Base-by-base conservation (phyloP, 2,797 vertebrate species). In the Poeciliopsis presidionis region DNA sequence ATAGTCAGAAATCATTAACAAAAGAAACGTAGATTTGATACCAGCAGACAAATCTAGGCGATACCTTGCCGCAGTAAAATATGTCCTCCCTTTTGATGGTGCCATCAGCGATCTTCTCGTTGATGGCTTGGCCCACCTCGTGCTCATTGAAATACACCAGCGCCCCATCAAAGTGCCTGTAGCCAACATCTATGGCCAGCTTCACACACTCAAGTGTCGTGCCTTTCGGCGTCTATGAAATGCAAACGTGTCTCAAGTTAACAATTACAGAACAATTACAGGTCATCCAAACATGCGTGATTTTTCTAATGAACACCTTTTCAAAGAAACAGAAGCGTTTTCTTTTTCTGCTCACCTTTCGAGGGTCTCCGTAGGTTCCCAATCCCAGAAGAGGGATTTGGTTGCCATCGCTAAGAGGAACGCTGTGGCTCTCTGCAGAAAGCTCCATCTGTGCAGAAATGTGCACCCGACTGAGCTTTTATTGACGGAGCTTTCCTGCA, bases 51-150 rank as follows among this genome's bases (percentile, higher is more conserved):
- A 72, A 25, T 5, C 0, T 47, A 47, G 69, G 13, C 41, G 20
- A 76, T 79, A 99, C 98, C 96, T 99, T 99, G 78, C 98, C 97
- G 7, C 97, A 99, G 90, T 98, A 99, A 92, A 97, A 99, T 77
- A 99, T 96, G 73, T 99, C 97, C 81, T 99, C 96, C 87, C 97
- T 89, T 83, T 77, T 96, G 53, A 99, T 94, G 0, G 92, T 97
- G 75, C 97, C 97, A 84, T 99, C 97, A 3, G 95, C 94, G 30
- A 99, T 97, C 94, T 98, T 98, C 76, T 98, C 97, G 67, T 93
- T 90, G 69, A 98, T 97, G 84, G 97, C 98, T 84, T 95, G 94
- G 33, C 98, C 98, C 6, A 99, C 97, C 88, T 99, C 98, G 0
- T 97, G 95, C 80, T 99, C 98, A 0, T 98, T 99, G 82, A 79